These are phyloP conservation scores for Sapayoa aenigma DNA, from an alignment of 2,113 vertebrate genomes.

Conservation along the genomic window DNA sequence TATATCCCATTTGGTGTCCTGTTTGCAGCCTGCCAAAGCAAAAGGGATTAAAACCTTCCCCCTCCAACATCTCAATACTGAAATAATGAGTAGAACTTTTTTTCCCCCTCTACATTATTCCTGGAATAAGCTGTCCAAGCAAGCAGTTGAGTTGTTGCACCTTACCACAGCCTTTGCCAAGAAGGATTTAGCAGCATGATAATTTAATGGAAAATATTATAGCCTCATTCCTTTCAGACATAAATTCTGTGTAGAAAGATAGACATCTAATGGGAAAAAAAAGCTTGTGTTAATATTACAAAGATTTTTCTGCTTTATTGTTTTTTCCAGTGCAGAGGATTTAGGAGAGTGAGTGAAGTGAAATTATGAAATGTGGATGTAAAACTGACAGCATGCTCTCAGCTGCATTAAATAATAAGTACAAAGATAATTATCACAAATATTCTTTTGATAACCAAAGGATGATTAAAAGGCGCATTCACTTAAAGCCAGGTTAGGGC, in stretches of 20 bases:
- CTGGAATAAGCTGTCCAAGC: slow-evolving; percentile 37
- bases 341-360: background rate
- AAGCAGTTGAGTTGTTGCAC: background rate
- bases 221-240: slow-evolving; percentile 3
- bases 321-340: background rate
- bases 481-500: background rate
- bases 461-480: background rate
- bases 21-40: slow-evolving; percentile 20
- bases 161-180: background rate
- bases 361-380: background rate
- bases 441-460: background rate
- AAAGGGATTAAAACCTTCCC: background rate
- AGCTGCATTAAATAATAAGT: background rate
- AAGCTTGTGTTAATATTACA: background rate
- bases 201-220: slow-evolving; percentile 44
- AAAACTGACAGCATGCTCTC: background rate
- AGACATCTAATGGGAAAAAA: background rate
- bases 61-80: background rate
- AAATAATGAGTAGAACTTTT: background rate
- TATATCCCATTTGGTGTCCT: background rate
- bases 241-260: background rate
- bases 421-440: background rate
- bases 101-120: background rate
- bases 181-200: background rate
- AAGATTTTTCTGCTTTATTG: background rate